These are phyloP conservation scores for Onychomys leucogaster DNA, from an alignment of 2,797 vertebrate genomes.

Conservation along the genomic window DNA sequence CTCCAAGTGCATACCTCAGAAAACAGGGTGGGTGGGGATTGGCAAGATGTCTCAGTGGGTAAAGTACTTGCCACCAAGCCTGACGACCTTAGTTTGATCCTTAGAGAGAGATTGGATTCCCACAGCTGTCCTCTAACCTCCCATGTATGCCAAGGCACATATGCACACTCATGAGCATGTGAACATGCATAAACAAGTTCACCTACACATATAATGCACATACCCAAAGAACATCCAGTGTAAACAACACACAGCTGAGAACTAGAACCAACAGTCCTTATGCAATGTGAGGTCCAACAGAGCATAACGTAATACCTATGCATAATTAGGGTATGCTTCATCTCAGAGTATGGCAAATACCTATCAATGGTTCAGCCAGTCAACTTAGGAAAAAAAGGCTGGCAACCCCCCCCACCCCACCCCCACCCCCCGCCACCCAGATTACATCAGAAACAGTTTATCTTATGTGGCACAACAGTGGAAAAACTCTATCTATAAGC, in stretches of 20 bases:
- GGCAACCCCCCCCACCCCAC: too few relatives aligned
- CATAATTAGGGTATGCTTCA: not conserved
- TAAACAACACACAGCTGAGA: not conserved
- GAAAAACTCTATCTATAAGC: not conserved
- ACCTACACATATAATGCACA: not conserved
- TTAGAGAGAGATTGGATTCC: not conserved
- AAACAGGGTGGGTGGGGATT: not conserved
- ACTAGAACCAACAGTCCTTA: slow-evolving; percentile 2
- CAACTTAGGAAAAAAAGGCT: not conserved
- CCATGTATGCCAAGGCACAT: not conserved
- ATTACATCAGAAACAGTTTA: not conserved
- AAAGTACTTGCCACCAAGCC: not conserved
- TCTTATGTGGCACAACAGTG: not conserved
- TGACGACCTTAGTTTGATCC: not conserved
- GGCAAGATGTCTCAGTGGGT: not conserved
- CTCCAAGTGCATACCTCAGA: not conserved
- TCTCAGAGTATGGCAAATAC: not conserved
- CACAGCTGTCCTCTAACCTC: not conserved
- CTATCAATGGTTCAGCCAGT: not conserved
- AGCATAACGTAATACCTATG: not conserved
- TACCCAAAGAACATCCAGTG: not conserved
- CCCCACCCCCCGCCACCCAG: not conserved
- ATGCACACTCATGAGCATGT: not conserved
- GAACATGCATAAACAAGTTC: too few relatives aligned
- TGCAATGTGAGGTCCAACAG: not conserved